Conservation (phyloP, 2,888 invertebrate species). For the Rhingia campestris region DNA sequence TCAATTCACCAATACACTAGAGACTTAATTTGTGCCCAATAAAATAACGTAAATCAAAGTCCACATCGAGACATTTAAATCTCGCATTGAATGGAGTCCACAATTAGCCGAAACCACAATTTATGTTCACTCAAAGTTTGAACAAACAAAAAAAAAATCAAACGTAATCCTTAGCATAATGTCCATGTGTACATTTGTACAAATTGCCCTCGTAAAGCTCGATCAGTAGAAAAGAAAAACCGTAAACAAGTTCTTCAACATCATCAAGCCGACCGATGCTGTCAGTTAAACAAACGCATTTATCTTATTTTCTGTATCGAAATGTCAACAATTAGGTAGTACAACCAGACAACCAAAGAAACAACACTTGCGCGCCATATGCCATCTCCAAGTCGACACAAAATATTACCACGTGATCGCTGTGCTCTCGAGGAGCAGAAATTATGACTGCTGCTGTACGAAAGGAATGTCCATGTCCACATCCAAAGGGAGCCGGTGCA, state of each 20-base stretch:
- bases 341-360: slow-evolving; percentile 35
- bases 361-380: slow-evolving; percentile 26
- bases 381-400: slow-evolving; percentile 26
- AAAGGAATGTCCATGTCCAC: slow-evolving; percentile 28
- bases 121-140: not conserved
- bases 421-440: slow-evolving; percentile 1
- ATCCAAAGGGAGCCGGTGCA: slow-evolving; percentile 41
- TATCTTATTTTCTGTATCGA: slow-evolving; percentile 64
- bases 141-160: not conserved
- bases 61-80: slow-evolving; percentile 11
- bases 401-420: slow-evolving; percentile 19
- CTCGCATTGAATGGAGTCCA: not conserved
- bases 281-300: slow-evolving; percentile 64
- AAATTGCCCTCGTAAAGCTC: slow-evolving; percentile 45
- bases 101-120: slow-evolving; percentile 35
- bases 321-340: slow-evolving; percentile 70
- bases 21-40: not conserved
- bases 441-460: slow-evolving; percentile 43
- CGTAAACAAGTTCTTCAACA: slow-evolving; percentile 59
- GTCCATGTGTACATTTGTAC: slow-evolving; percentile 15
- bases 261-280: slow-evolving; percentile 35
- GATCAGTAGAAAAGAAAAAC: slow-evolving; percentile 27
- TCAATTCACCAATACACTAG: no score
- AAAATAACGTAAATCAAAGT: not conserved
- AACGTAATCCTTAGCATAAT: slow-evolving; percentile 16